A percentile compares a stretch with the other conserved stretches of the same genome.
Conservation (phyloP, 2,888 invertebrate species). For the Sceliomorpha sp. region DNA sequence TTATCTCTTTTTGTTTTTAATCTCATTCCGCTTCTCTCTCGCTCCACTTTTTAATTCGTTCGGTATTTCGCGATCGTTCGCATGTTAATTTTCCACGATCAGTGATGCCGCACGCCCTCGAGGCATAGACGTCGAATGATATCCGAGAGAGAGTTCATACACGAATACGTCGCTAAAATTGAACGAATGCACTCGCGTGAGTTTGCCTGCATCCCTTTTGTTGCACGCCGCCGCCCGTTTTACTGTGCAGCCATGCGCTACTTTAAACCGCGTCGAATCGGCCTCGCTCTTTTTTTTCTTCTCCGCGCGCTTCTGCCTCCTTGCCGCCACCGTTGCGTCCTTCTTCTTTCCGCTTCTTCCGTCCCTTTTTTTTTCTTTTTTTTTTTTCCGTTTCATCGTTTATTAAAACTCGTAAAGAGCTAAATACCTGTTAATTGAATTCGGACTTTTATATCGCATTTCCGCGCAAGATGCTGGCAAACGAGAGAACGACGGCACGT, state of each 20-base stretch:
- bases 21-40: constrained; percentile 41
- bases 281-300: no score
- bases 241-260: constrained; percentile 12
- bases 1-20: constrained; percentile 52
- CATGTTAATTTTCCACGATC: constrained; percentile 77
- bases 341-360: constrained; percentile 6
- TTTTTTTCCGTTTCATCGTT: constrained; percentile 10
- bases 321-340: no score
- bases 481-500: no score
- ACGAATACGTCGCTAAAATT: constrained; percentile 55
- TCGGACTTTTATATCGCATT: no score
- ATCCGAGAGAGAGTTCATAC: constrained; percentile 62
- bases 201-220: constrained; percentile 32
- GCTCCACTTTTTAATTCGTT: constrained; percentile 68
- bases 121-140: constrained; percentile 75
- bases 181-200: constrained; percentile 55
- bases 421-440: neutral
- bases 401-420: constrained; percentile 2
- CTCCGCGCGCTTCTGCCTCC: no score
- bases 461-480: no score
- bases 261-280: constrained; percentile 18
- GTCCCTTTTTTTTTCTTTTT: no score
- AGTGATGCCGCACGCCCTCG: constrained; percentile 69
- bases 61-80: constrained; percentile 74
- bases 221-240: constrained; percentile 14